phyloP scores from a whole-genome alignment of 2,888 invertebrate genomes.

The Mythimna lalbum region DNA sequence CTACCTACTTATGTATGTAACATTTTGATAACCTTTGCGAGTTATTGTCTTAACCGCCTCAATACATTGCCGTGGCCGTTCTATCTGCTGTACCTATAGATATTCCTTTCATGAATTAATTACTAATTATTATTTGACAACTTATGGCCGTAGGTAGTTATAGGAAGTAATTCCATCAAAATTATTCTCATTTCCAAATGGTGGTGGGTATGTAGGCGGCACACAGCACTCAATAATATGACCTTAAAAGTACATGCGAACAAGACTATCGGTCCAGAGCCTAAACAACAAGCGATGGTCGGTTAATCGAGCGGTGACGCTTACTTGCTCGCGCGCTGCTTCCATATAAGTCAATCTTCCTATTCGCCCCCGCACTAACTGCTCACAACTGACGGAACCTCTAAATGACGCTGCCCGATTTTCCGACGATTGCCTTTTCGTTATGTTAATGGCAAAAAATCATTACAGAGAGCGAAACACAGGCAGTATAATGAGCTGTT shows the following conservation, averaged over 20 bases:
- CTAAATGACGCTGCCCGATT: constrained; percentile 73
- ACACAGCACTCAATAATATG: constrained; percentile 79
- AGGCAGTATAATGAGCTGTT: constrained; percentile 58
- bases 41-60: constrained; percentile 43
- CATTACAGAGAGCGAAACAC: constrained; percentile 56
- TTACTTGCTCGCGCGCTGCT: constrained; percentile 73
- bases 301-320: constrained; percentile 86
- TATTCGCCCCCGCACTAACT: constrained; percentile 86
- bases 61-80: constrained; percentile 15
- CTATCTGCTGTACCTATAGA: constrained; percentile 6
- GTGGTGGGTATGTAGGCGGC: constrained; percentile 73
- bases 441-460: constrained; percentile 75
- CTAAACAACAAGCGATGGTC: constrained; percentile 77
- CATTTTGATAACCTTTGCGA: constrained; percentile 52
- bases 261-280: constrained; percentile 78
- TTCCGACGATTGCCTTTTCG: constrained; percentile 76
- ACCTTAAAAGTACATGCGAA: constrained; percentile 84
- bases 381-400: constrained; percentile 77
- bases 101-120: constrained; percentile 34
- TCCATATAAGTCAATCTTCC: constrained; percentile 87
- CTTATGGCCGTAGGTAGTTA: constrained; percentile 8
- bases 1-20: constrained; percentile 31
- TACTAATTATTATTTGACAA: constrained; percentile 22
- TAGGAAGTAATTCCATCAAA: constrained; percentile 40
- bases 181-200: constrained; percentile 53